Percentiles rank a stretch among this genome's conserved stretches.
Conservation (phyloP, 2,113 vertebrate species). For the Muntiacus reevesi region DNA sequence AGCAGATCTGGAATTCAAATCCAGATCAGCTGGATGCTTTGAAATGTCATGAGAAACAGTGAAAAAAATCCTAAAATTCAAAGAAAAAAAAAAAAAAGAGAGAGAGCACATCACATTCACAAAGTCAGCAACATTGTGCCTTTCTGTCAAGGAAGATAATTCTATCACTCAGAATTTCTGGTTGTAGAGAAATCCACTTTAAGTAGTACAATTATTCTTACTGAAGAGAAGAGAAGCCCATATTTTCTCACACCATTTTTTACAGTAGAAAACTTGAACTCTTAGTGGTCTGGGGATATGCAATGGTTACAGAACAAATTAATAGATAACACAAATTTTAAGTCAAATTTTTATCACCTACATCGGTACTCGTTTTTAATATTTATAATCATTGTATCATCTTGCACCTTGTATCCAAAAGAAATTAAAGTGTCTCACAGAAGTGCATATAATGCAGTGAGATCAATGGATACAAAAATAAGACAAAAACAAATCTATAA, state of each 20-base stretch:
- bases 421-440: background rate
- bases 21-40: background rate
- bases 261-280: background rate
- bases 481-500: background rate
- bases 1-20: background rate
- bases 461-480: background rate
- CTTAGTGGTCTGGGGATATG: background rate
- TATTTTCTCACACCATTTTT: background rate
- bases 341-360: background rate
- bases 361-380: background rate
- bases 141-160: background rate
- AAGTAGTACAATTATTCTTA: background rate
- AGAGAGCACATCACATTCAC: background rate
- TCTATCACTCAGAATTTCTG: background rate
- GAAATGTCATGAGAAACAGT: background rate
- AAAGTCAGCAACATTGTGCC: background rate
- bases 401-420: conserved; percentile 7
- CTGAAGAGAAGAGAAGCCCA: background rate
- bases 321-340: background rate
- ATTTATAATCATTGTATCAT: background rate
- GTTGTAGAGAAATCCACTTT: background rate
- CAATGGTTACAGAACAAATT: background rate
- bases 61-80: background rate
- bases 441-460: background rate
- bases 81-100: background rate